Base-by-base conservation (phyloP, 2,797 vertebrate species). In the Ciconia nigra region DNA sequence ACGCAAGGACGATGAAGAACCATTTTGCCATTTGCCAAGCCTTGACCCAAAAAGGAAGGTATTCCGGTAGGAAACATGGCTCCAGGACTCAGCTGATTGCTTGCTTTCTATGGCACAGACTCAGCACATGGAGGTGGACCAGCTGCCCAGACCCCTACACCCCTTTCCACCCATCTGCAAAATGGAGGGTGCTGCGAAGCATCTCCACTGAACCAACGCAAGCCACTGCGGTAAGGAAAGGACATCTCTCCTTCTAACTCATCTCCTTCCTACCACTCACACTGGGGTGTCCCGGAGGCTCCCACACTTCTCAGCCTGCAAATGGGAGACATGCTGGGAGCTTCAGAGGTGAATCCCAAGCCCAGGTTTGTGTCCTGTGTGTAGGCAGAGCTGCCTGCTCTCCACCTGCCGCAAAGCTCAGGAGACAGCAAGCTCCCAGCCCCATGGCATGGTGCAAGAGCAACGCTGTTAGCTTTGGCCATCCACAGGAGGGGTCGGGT, bases 61-160 rank as follows among this genome's bases (percentile, higher is more conserved):
- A 12, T 74, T 90, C 61, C 76, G 46, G 31, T 1, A 16, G 37
- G 67, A 89, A 61, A 54, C 13, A 29, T 20, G 42, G 16, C 69
- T 59, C 47, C n/a, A 44, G 65, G 33, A 41, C 42, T 62, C 52
- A 29, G 41, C 21, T 15, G n/a, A 11, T 5, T 10, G 8, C 21
- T 74, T 31, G 15, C 25, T 55, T 72, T 63, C 49, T 54, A 5
- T 19, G 24, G 26, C 78, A 82, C 21, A 57, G 28, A 28, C 59
- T 33, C 37, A 8, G 13, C 35, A 42, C 62, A 13, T 15, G 22
- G 35, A 44, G 21, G 28, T 37, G 46, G 71, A 55, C 17, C 0
- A 0, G 26, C 44, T 1, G 0, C 83, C 67, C 0, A 1, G 52
- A 62, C 9, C 29, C 16, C 39, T 29, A 8, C 37, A 54, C 1